Evolutionary conservation across 2,113 vertebrate species (phyloP), one percentile per base, ranked within the genome.

Genomic region (Nycticorax nycticorax): DNA sequence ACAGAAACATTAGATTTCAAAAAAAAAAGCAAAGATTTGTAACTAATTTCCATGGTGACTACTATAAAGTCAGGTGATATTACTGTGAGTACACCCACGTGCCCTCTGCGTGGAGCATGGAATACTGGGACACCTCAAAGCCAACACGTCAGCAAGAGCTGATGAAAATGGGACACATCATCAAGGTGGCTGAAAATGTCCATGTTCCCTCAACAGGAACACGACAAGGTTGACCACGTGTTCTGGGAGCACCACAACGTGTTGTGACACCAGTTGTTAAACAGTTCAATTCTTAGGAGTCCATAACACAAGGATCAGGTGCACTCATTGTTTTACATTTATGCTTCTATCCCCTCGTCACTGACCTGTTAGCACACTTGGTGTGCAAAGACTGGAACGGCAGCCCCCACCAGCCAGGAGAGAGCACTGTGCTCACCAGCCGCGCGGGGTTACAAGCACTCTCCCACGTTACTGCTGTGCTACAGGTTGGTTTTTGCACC

Each of bases 81-180:
- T 21, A 7, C 39, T 45, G 8, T 4, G n/a, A 19, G 4, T 41
- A 68, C 30, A 47, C 62, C 55, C 83, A 82, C 1, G 0, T n/a
- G 47, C 5, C 73, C 84, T 59, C 52, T 4, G 12, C 1, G 0
- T 0, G 0, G 39, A 79, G 67, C 57, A 47, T 0, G 3, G 41
- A 57, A 69, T 11, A n/a, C 37, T 37, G 1, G 0, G 60, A 69
- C 62, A 56, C 33, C 6, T 30, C 69, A 45, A 77, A 88, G 52
- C 14, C 57, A 79, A 50, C 32, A 13, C 57, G 41, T 8, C 39
- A 47, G 33, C 5, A 21, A 47, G 10, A 68, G 30, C 60, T 26
- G 53, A 35, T 13, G 53, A 33, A 71, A 79, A 73, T 0, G 0
- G 52, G 32, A 66, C 18, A 62, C 37, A 41, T 20, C 20, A 22